These are phyloP conservation scores for Gymnorhina tibicen DNA, from an alignment of 2,113 vertebrate genomes.

Conservation along the genomic window DNA sequence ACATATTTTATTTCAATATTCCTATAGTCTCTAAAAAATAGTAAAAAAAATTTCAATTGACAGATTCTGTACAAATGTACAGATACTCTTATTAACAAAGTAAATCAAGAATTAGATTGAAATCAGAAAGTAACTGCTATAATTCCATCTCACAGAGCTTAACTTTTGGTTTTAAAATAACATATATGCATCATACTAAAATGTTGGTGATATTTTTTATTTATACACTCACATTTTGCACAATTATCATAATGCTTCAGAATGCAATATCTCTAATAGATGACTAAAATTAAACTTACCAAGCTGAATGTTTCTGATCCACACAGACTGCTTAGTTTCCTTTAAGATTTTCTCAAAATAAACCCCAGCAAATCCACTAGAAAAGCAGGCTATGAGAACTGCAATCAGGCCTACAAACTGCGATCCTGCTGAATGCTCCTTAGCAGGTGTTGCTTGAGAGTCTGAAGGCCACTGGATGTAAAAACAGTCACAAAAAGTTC, in stretches of 20 bases:
- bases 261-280: not conserved
- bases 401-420: conserved; percentile 89
- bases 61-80: not conserved
- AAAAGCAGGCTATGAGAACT: conserved; percentile 92
- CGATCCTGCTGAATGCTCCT: conserved; percentile 82
- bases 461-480: conserved; percentile 89
- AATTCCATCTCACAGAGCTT: not conserved
- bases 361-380: conserved; percentile 96
- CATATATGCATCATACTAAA: not conserved
- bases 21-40: not conserved
- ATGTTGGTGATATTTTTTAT: not conserved
- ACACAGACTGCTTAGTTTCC: conserved; percentile 96
- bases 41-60: not conserved
- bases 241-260: not conserved
- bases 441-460: conserved; percentile 64
- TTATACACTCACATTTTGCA: not conserved
- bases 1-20: not conserved
- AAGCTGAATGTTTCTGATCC: conserved; percentile 97
- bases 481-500: not conserved
- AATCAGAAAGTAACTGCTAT: not conserved
- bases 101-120: not conserved
- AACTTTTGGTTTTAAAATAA: not conserved
- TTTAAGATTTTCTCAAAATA: conserved; percentile 99
- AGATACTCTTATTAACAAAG: not conserved
- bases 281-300: conserved; percentile 73